Conservation (phyloP, 2,113 vertebrate genomes). For the Daphoenositta chrysoptera region DNA sequence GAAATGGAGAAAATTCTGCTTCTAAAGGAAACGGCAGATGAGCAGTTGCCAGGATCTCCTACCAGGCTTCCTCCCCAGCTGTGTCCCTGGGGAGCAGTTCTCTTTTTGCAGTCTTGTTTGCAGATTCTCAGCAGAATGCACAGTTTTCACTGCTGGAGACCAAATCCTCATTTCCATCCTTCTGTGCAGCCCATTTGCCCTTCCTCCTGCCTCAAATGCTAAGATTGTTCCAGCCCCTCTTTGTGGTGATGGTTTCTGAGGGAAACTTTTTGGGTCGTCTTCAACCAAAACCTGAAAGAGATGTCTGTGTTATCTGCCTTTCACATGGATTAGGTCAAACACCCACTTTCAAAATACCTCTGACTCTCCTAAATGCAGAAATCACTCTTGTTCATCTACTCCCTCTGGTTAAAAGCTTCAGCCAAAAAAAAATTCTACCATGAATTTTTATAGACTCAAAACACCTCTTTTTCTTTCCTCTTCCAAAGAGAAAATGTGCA, state of each 20-base stretch:
- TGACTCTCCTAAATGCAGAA: not conserved
- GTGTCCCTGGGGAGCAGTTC: not conserved
- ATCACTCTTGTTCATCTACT: not conserved
- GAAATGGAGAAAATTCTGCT: constrained; percentile 38
- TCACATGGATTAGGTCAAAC: not conserved
- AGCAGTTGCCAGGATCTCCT: constrained; percentile 22
- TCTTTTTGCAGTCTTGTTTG: not conserved
- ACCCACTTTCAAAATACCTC: not conserved
- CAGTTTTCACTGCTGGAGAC: not conserved
- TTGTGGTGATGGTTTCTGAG: not conserved
- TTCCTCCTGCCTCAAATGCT: not conserved
- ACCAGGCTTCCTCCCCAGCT: not conserved
- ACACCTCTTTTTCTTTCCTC: not conserved
- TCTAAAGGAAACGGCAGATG: constrained; percentile 9
- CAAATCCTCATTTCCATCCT: not conserved
- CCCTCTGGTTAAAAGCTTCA: not conserved
- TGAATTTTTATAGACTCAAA: not conserved
- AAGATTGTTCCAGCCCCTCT: not conserved
- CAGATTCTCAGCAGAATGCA: not conserved
- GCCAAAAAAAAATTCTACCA: not conserved
- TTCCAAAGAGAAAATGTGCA: not conserved
- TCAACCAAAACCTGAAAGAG: not conserved
- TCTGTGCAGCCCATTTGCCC: not conserved
- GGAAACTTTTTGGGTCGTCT: not conserved
- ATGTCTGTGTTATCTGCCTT: not conserved